Conservation (phyloP, 1,140 invertebrate species). For the Asobara japonica region DNA sequence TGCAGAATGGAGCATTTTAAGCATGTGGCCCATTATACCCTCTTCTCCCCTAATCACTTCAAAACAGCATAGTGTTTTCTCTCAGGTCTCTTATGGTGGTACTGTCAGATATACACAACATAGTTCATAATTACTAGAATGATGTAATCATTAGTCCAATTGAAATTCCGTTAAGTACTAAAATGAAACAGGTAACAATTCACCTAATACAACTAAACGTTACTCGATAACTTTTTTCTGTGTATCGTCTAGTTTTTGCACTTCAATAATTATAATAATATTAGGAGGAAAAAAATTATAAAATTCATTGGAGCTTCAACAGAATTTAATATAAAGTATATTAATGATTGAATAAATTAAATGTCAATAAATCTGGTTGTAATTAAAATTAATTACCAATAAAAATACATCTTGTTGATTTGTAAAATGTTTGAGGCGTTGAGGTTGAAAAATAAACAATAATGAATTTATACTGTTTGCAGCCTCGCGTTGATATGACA, state of each 20-base stretch:
- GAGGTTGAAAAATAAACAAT: neutral
- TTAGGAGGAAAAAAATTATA: neutral
- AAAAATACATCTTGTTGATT: neutral
- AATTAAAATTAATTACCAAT: neutral
- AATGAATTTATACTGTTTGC: neutral
- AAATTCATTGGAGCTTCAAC: neutral
- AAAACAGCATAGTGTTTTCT: too few relatives aligned
- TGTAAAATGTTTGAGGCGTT: neutral
- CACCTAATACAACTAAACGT: too few relatives aligned
- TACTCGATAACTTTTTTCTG: too few relatives aligned
- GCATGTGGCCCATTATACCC: too few relatives aligned
- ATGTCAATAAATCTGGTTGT: neutral
- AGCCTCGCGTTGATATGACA: constrained; percentile 19
- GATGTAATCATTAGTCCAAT: too few relatives aligned
- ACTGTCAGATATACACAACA: too few relatives aligned
- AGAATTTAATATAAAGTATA: neutral
- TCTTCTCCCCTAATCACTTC: too few relatives aligned
- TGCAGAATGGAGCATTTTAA: too few relatives aligned
- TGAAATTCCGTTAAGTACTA: too few relatives aligned
- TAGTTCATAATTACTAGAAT: too few relatives aligned
- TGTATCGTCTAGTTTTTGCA: neutral
- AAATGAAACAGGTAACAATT: too few relatives aligned
- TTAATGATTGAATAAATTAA: neutral
- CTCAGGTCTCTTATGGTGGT: too few relatives aligned
- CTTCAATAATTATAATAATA: neutral